Evolutionary conservation across 1,140 invertebrate species (phyloP).

Genomic region (Drosophila funebris): DNA sequence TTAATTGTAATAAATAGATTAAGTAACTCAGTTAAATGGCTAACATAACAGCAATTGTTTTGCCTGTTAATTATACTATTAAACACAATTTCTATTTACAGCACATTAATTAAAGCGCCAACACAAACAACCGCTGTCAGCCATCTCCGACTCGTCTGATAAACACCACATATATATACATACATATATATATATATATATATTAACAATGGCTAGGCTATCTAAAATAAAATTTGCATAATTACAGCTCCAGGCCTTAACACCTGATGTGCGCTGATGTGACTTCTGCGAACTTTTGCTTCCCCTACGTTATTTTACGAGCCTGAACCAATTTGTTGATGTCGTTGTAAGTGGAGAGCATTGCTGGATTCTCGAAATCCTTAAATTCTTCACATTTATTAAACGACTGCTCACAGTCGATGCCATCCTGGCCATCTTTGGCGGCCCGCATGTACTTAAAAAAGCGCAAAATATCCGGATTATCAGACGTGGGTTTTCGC

Average conservation of each 20-base stretch:
- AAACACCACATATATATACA: slow-evolving; percentile 10
- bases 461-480: slow-evolving; percentile 92
- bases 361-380: slow-evolving; percentile 88
- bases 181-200: neutral
- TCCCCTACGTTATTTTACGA: slow-evolving; percentile 85
- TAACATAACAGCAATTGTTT: slow-evolving; percentile 61
- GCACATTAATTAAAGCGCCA: slow-evolving; percentile 54
- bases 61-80: slow-evolving; percentile 66
- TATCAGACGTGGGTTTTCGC: slow-evolving; percentile 91
- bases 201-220: slow-evolving; percentile 67
- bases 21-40: slow-evolving; percentile 68
- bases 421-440: slow-evolving; percentile 92
- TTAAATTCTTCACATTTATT: slow-evolving; percentile 85
- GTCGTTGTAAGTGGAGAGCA: slow-evolving; percentile 93
- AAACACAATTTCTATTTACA: slow-evolving; percentile 73
- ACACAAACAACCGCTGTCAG: slow-evolving; percentile 31
- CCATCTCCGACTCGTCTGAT: slow-evolving; percentile 38
- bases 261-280: slow-evolving; percentile 43
- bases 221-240: slow-evolving; percentile 73
- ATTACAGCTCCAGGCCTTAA: slow-evolving; percentile 56
- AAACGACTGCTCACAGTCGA: slow-evolving; percentile 87
- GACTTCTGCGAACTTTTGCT: slow-evolving; percentile 54
- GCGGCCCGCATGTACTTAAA: slow-evolving; percentile 95
- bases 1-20: slow-evolving; percentile 59
- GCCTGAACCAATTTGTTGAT: slow-evolving; percentile 94